A percentile compares a stretch with the other conserved stretches of the same genome.
phyloP scores from a whole-genome alignment of 2,113 vertebrate genomes.

The Thomomys bottae region DNA sequence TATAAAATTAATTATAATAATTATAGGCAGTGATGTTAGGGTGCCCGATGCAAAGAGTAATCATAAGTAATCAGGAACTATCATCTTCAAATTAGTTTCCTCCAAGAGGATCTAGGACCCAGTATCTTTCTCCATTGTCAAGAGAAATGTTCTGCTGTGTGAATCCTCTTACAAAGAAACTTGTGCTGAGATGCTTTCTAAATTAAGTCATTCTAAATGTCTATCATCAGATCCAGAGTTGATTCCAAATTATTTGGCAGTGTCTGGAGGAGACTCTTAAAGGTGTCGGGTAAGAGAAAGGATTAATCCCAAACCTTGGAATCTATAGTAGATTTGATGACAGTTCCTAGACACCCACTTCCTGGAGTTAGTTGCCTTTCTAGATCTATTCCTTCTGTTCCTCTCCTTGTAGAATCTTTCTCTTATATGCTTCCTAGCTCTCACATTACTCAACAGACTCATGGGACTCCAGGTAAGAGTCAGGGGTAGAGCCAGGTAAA shows the following conservation, averaged over 20 bases:
- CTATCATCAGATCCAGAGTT: slow-evolving; percentile 8
- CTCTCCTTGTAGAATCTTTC: neutral
- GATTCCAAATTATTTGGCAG: neutral
- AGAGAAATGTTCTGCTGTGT: neutral
- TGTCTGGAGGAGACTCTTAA: neutral
- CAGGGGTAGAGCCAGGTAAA: neutral
- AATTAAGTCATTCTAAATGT: neutral
- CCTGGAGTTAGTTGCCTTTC: neutral
- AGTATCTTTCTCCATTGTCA: neutral
- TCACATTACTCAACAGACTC: neutral
- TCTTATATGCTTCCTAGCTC: neutral
- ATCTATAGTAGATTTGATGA: neutral
- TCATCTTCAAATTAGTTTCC: neutral
- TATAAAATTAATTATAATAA: neutral
- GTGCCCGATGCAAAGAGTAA: neutral
- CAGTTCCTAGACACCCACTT: neutral
- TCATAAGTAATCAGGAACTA: neutral
- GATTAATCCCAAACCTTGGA: neutral
- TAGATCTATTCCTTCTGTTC: neutral
- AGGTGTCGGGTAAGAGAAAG: neutral
- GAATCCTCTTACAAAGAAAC: neutral
- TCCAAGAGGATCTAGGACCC: neutral
- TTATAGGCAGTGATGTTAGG: neutral
- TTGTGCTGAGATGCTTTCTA: neutral
- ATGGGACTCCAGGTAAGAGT: neutral